Conservation (phyloP, 2,113 vertebrate species). For the Tinamus guttatus region DNA sequence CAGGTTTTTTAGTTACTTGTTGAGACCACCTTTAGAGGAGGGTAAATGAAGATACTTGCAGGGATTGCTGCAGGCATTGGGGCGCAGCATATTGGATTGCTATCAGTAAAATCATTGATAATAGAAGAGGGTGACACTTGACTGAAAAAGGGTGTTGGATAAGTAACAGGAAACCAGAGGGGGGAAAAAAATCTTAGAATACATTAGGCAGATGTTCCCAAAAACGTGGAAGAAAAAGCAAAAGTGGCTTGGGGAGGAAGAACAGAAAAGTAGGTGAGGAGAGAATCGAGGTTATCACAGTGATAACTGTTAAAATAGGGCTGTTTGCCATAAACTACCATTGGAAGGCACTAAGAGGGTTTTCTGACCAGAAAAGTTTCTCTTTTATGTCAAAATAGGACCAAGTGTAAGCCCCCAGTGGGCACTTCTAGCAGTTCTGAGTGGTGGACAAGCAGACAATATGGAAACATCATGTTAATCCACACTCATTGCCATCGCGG, state of each 20-base stretch:
- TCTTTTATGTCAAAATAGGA: rapidly evolving
- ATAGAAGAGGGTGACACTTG: not conserved
- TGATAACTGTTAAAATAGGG: not conserved
- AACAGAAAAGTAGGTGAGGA: not conserved
- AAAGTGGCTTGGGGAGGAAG: not conserved
- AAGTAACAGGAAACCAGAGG: not conserved
- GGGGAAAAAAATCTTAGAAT: not conserved
- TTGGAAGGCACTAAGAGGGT: too few relatives aligned
- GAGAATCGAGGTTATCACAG: not conserved
- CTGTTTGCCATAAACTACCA: not conserved
- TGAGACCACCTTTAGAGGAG: not conserved
- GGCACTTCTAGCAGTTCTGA: too few relatives aligned
- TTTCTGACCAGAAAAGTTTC: not conserved
- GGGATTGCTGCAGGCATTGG: not conserved
- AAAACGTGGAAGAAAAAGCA: not conserved
- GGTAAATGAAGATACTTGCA: not conserved
- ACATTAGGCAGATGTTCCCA: not conserved
- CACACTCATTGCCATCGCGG: not conserved
- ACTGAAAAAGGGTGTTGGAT: not conserved
- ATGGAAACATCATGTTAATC: rapidly evolving
- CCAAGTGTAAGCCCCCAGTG: not conserved
- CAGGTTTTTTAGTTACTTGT: not conserved
- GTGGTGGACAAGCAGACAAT: not conserved
- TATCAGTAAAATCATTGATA: not conserved
- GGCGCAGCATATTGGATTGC: not conserved